A percentile compares a stretch with the other conserved stretches of the same genome.
These are phyloP conservation scores for Tapirus indicus DNA, from an alignment of 2,797 vertebrate species.

Conservation along the genomic window DNA sequence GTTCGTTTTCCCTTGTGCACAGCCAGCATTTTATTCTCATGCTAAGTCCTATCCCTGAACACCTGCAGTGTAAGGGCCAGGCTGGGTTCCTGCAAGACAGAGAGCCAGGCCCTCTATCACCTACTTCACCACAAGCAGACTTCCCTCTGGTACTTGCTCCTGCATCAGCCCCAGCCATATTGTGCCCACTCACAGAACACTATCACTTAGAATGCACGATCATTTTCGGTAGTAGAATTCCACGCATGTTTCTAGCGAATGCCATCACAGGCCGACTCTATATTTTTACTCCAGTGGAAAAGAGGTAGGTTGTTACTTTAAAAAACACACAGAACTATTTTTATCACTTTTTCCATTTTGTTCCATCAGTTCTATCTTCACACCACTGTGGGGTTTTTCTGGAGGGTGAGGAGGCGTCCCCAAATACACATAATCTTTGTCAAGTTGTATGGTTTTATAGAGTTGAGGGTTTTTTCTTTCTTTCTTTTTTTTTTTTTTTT, in stretches of 20 bases:
- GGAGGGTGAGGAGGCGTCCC: conserved; percentile 6
- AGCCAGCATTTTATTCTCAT: conserved; percentile 87
- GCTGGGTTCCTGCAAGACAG: conserved; percentile 80
- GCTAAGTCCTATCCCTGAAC: conserved; percentile 85
- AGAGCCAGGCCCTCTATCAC: conserved; percentile 81
- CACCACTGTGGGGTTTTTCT: conserved; percentile 67
- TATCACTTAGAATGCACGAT: neutral
- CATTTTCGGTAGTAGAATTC: conserved; percentile 66
- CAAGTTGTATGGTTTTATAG: conserved; percentile 78
- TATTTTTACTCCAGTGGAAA: conserved; percentile 84
- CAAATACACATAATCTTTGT: conserved; percentile 86
- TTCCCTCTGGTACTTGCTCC: conserved; percentile 49
- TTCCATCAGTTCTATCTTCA: conserved; percentile 70
- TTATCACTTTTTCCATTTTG: conserved; percentile 82
- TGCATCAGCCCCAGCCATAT: conserved; percentile 63
- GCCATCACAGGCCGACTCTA: conserved; percentile 83
- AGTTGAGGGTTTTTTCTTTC: conserved; percentile 49
- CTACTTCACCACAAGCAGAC: conserved; percentile 83
- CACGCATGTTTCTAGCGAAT: conserved; percentile 84
- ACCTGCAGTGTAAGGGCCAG: conserved; percentile 83
- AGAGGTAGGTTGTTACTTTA: conserved; percentile 65
- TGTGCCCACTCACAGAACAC: conserved; percentile 59
- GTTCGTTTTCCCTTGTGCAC: conserved; percentile 77
- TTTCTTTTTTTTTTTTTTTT: conserved; percentile 77
- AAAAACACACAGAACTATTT: conserved; percentile 36